Evolutionary conservation across 1,140 invertebrate species (phyloP).

Genomic region (Nasonia giraulti): DNA sequence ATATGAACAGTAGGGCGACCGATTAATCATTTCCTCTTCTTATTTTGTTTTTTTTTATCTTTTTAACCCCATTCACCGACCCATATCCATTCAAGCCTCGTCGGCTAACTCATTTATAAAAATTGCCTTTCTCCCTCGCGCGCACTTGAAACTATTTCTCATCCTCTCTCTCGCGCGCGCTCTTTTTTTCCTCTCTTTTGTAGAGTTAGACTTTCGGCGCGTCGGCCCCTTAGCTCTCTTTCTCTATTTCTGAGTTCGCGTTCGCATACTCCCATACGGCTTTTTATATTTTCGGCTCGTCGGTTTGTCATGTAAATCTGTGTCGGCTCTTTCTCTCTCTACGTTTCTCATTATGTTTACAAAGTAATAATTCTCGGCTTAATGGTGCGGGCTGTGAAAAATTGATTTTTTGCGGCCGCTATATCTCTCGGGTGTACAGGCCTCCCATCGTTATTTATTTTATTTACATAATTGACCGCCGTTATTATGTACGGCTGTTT

Average conservation of each 20-base stretch:
- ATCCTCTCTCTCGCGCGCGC: neutral
- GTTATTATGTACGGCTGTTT: too few relatives aligned
- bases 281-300: neutral
- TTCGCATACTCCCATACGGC: too few relatives aligned
- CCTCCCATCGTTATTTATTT: neutral
- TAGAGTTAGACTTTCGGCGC: neutral
- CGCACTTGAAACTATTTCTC: neutral
- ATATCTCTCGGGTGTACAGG: neutral
- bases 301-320: neutral
- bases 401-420: neutral
- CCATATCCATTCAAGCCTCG: neutral
- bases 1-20: neutral
- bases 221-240: too few relatives aligned
- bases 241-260: too few relatives aligned
- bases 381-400: neutral
- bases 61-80: neutral
- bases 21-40: neutral
- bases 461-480: neutral
- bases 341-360: conserved; percentile 8
- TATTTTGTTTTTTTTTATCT: neutral
- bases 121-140: neutral
- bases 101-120: neutral
- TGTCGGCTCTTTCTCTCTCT: neutral
- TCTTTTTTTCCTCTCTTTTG: neutral
- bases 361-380: neutral